Conservation (phyloP, 2,797 vertebrate genomes). For the Gadopsis bispinosus region DNA sequence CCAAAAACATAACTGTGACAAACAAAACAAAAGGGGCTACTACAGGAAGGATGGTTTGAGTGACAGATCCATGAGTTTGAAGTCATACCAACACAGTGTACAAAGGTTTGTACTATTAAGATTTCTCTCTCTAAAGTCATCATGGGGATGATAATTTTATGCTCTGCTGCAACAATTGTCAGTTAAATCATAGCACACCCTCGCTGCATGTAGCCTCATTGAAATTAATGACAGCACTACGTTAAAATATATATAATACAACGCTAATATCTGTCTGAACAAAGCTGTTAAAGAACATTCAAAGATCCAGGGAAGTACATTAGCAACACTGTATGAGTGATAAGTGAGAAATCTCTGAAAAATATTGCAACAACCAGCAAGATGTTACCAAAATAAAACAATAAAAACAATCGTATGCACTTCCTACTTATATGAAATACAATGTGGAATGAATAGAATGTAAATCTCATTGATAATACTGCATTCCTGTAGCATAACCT, state of each 20-base stretch:
- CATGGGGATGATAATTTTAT: not conserved
- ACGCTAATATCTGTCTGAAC: not conserved
- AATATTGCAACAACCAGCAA: not conserved
- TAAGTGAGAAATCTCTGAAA: not conserved
- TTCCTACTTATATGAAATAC: not conserved
- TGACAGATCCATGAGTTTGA: not conserved
- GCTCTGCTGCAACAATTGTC: not conserved
- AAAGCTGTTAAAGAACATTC: not conserved
- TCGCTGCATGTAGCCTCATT: not conserved
- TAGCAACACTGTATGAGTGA: not conserved
- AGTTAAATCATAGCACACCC: not conserved
- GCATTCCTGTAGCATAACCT: not conserved
- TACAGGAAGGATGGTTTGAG: not conserved
- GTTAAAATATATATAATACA: not conserved
- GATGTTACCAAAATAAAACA: not conserved
- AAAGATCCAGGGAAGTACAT: not conserved
- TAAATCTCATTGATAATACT: slow-evolving; percentile 7
- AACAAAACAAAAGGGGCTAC: not conserved
- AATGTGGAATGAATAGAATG: not conserved
- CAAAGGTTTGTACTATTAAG: not conserved
- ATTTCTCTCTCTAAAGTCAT: not conserved
- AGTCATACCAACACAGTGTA: not conserved
- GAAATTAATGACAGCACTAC: not conserved
- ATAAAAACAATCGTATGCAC: not conserved
- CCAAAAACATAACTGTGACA: not conserved